These are phyloP conservation scores for Harpagifer antarcticus DNA, from an alignment of 2,797 vertebrate genomes.

Conservation along the genomic window DNA sequence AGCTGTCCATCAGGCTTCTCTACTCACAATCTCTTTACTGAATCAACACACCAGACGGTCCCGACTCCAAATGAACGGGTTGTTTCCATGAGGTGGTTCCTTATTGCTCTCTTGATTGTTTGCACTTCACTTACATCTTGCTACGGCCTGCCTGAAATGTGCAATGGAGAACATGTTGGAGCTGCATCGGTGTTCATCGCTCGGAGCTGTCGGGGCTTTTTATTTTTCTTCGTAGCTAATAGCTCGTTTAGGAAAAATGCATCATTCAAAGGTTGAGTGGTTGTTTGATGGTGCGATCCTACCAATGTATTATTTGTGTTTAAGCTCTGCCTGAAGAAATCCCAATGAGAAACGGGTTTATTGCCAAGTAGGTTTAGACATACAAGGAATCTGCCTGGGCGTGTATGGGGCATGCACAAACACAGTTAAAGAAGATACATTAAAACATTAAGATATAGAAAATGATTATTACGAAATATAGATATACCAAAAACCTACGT, in stretches of 20 bases:
- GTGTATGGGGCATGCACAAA: too few relatives aligned
- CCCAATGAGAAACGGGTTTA: neutral
- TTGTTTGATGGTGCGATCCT: neutral
- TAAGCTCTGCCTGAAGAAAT: neutral
- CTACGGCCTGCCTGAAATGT: constrained; percentile 41
- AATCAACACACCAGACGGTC: constrained; percentile 5
- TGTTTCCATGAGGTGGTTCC: neutral
- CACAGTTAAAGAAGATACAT: too few relatives aligned
- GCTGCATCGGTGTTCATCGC: neutral
- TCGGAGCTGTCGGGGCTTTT: neutral
- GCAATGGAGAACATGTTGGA: constrained; percentile 3
- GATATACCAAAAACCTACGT: too few relatives aligned
- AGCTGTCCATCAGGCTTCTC: neutral
- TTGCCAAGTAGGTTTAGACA: too few relatives aligned
- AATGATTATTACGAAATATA: too few relatives aligned
- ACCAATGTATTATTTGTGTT: neutral
- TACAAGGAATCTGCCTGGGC: too few relatives aligned
- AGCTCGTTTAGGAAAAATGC: too few relatives aligned
- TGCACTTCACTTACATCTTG: constrained; percentile 47
- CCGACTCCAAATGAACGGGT: neutral
- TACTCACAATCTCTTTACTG: neutral
- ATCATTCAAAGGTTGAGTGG: neutral
- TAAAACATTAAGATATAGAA: too few relatives aligned
- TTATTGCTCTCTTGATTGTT: constrained; percentile 25
- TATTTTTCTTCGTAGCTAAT: neutral